phyloP scores from a whole-genome alignment of 2,113 vertebrate species.

The Oenanthe melanoleuca region DNA sequence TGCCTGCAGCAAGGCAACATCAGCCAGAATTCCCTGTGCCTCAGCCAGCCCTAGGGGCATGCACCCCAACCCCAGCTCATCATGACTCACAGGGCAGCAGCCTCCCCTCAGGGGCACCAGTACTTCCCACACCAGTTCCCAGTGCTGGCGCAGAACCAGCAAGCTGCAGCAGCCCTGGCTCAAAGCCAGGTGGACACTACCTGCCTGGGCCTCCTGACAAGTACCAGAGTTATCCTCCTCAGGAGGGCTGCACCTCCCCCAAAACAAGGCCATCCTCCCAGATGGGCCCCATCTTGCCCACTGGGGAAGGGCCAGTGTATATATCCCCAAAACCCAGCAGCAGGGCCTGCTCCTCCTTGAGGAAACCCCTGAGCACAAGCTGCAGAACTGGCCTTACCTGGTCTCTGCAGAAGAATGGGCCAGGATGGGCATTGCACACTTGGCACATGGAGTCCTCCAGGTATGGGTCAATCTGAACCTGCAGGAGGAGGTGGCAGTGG shows the following conservation, averaged over 20 bases:
- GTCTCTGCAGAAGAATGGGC: constrained; percentile 98
- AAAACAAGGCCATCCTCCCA: not conserved
- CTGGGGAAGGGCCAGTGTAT: rapidly evolving
- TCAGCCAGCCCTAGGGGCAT: rapidly evolving
- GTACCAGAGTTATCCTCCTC: not conserved
- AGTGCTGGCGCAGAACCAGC: not conserved
- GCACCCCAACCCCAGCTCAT: not conserved
- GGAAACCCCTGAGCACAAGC: not conserved
- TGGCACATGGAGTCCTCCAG: constrained; percentile 98
- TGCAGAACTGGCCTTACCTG: constrained; percentile 76
- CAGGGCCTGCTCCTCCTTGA: rapidly evolving
- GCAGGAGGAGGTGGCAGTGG: not conserved
- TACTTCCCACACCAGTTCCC: not conserved
- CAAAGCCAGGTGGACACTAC: rapidly evolving
- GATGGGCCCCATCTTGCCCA: not conserved
- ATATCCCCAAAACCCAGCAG: not conserved
- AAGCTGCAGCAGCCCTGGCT: not conserved
- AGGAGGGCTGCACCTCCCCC: not conserved
- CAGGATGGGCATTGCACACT: constrained; percentile 89
- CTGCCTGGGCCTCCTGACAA: not conserved
- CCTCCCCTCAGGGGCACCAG: not conserved
- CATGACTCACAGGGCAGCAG: rapidly evolving
- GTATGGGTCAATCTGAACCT: constrained; percentile 99
- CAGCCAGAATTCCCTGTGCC: rapidly evolving
- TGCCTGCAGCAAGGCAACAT: rapidly evolving